A percentile compares a stretch with the other conserved stretches of the same genome.
Evolutionary conservation across 2,888 invertebrate genomes (phyloP).

Genomic region (Hipparchia semele): DNA sequence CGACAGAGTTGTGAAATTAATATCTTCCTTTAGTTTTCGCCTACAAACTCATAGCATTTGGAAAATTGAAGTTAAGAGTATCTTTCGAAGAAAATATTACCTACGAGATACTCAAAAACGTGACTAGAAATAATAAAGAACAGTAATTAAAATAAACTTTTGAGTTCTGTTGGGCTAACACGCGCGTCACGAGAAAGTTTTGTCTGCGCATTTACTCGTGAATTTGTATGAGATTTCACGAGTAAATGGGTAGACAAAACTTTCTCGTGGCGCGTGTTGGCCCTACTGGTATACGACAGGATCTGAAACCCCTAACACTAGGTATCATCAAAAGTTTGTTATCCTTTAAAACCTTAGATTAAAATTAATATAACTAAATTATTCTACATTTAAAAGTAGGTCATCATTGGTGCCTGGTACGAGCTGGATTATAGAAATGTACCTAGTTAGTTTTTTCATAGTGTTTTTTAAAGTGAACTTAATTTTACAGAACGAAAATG

Average conservation of each 20-base stretch:
- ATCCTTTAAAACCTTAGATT: conserved; percentile 20
- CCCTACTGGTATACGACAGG: too few species aligned
- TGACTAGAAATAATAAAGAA: conserved; percentile 5
- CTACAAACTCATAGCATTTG: conserved; percentile 14
- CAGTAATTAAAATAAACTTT: not conserved
- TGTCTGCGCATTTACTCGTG: too few species aligned
- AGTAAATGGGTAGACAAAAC: too few species aligned
- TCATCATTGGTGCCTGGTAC: conserved; percentile 37
- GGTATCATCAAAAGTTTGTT: not conserved
- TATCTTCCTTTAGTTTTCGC: conserved; percentile 51
- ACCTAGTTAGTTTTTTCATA: conserved; percentile 1
- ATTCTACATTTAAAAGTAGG: conserved; percentile 33
- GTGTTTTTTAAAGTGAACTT: conserved; percentile 27
- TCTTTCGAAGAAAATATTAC: not conserved
- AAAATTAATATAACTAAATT: conserved; percentile 37
- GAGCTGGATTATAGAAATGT: conserved; percentile 37
- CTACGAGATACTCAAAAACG: conserved; percentile 6
- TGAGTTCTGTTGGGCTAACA: not conserved
- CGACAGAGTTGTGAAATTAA: conserved; percentile 71
- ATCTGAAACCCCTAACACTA: not conserved
- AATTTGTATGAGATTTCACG: too few species aligned
- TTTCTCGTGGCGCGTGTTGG: too few species aligned
- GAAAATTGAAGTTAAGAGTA: conserved; percentile 1
- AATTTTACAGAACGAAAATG: conserved; percentile 23
- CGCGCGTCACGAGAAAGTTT: too few species aligned